Evolutionary conservation across 1,140 invertebrate species (phyloP).

Genomic region (Tachypleus tridentatus): DNA sequence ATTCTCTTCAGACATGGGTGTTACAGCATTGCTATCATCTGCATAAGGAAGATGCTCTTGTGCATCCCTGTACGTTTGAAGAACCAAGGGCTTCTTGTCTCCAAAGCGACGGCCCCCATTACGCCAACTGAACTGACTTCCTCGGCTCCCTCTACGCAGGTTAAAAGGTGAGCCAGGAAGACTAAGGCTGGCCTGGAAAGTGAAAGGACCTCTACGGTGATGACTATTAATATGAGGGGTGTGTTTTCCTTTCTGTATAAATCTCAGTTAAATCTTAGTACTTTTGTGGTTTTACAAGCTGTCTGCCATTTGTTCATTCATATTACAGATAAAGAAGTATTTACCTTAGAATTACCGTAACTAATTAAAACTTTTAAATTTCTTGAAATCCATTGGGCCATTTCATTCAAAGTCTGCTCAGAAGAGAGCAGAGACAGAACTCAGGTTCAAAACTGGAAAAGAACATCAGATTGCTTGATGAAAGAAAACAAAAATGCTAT

Average conservation of each 20-base stretch:
- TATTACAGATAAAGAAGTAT: not conserved
- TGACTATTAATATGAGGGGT: no score
- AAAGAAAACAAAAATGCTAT: no score
- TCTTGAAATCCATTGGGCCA: constrained; percentile 7
- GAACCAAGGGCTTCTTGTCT: constrained; percentile 82
- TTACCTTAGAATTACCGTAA: not conserved
- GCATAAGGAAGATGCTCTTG: constrained; percentile 93
- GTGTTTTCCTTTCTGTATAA: no score
- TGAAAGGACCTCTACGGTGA: constrained; percentile 5
- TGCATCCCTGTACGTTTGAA: constrained; percentile 88
- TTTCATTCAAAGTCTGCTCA: constrained; percentile 22
- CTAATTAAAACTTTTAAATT: not conserved
- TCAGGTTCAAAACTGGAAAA: no score
- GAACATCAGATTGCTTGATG: no score
- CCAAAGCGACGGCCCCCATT: constrained; percentile 49
- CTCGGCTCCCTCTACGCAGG: constrained; percentile 69
- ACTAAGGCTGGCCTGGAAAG: constrained; percentile 78
- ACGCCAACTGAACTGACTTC: constrained; percentile 80
- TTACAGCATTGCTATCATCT: constrained; percentile 93
- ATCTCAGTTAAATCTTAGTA: no score
- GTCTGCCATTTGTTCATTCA: not conserved
- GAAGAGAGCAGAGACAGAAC: no score
- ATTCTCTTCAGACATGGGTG: constrained; percentile 95
- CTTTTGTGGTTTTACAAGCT: no score
- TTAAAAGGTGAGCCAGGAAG: constrained; percentile 93